Evolutionary conservation across 1,140 invertebrate genomes (phyloP), one percentile per base, ranked within the genome.

Genomic region (Nomia melanderi): DNA sequence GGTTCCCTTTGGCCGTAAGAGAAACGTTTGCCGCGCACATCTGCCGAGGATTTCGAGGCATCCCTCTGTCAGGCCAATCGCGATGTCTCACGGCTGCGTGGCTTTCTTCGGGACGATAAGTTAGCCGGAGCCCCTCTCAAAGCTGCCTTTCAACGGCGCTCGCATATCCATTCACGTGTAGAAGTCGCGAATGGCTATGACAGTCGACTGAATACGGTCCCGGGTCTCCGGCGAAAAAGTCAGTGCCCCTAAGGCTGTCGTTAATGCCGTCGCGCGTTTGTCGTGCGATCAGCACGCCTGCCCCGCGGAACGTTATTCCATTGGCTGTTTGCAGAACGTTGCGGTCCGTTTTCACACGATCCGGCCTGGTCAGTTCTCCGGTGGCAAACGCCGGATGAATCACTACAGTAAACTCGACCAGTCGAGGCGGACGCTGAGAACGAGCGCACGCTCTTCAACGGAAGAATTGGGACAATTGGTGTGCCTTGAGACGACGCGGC

Each of bases 181-280:
- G 80, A 71, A 75, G 65, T 62, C 25, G 65, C 63, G 70, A 83
- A 82, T 77, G 82, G 70, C 75, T 82, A 67, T 76, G 82, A 84
- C 82, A 79, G 77, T 76, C 54, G 66, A 79, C 79, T 84, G 77
- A 72, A 83, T 79, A 67, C 63, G 31, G 20, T 41, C 41, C 60
- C 41, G 71, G 77, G 65, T 44, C 20, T 29, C 9, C 39, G n/a
- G n/a, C 23, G 29, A 63, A 36, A 36, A 53, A n/a, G 39, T 8
- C 41, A 31, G 23, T 44, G 57, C 9, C 57, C 44, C 14, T 17
- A 5, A 36, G 57, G 44, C 41, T 72, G 23, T 72, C 70, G 70
- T 72, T 72, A 72, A 72, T 27, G 41, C 41, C 2, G 1, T 50
- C n/a, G 5, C 11, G 25, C 5, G n/a, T n/a, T 23, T 50, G 47